phyloP scores from a whole-genome alignment of 2,888 invertebrate genomes.

The Dorcus hopei region DNA sequence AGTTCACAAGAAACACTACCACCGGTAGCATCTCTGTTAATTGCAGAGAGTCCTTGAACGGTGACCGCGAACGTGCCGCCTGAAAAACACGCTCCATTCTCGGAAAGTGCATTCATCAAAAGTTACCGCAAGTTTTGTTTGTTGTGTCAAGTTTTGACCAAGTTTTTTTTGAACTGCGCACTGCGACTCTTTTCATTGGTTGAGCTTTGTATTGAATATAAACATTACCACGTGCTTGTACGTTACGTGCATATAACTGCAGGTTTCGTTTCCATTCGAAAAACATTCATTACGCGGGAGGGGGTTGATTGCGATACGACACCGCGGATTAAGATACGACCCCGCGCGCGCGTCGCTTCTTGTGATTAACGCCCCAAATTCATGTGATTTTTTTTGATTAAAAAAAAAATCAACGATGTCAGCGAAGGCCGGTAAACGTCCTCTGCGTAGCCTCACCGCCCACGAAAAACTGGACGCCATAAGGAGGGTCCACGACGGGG shows the following conservation, averaged over 20 bases:
- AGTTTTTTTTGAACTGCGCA: constrained; percentile 45
- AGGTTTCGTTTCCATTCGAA: neutral
- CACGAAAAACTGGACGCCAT: constrained; percentile 79
- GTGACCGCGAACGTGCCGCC: neutral
- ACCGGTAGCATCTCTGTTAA: constrained; percentile 16
- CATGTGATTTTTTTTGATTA: constrained; percentile 3
- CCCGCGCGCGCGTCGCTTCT: neutral
- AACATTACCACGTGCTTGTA: constrained; percentile 35
- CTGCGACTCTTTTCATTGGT: constrained; percentile 37
- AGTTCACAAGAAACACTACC: constrained; percentile 39
- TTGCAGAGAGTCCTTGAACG: constrained; percentile 6
- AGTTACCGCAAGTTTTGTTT: constrained; percentile 30
- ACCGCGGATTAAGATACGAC: no score
- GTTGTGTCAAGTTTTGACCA: constrained; percentile 33
- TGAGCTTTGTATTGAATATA: constrained; percentile 29
- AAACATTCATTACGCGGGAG: no score
- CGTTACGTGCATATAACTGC: neutral
- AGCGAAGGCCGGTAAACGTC: constrained; percentile 57
- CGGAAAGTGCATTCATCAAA: constrained; percentile 7
- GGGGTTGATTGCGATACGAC: no score
- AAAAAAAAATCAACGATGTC: constrained; percentile 50
- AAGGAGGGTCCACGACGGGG: constrained; percentile 77
- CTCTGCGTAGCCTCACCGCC: constrained; percentile 73
- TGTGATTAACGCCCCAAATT: constrained; percentile 10
- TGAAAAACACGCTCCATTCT: constrained; percentile 29